These are phyloP conservation scores for Trachymyrmex cornetzi DNA, from an alignment of 1,140 invertebrate species.

Conservation along the genomic window DNA sequence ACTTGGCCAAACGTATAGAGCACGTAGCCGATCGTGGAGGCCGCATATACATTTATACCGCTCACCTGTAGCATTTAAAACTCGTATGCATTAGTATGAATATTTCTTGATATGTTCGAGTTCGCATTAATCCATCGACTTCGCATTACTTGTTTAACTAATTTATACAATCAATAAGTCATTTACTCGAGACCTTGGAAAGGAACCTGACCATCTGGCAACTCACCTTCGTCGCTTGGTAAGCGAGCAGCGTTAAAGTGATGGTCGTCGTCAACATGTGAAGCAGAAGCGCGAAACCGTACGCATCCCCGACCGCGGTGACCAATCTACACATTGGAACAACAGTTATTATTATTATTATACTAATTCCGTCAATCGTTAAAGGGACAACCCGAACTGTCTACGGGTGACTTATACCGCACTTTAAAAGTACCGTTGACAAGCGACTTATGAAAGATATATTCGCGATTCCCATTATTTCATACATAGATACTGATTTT, in stretches of 20 bases:
- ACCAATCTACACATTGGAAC: conserved; percentile 88
- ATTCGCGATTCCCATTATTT: neutral
- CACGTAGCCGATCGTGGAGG: conserved; percentile 92
- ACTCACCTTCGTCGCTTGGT: conserved; percentile 93
- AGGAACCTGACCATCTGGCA: neutral
- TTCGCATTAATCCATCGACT: conserved; percentile 12
- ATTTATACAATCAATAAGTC: conserved; percentile 45
- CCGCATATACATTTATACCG: conserved; percentile 91
- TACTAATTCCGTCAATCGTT: neutral
- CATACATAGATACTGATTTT: conserved; percentile 37
- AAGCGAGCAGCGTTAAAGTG: conserved; percentile 92
- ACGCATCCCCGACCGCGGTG: conserved; percentile 92
- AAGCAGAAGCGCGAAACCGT: conserved; percentile 92
- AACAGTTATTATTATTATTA: neutral
- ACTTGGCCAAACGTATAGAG: conserved; percentile 93
- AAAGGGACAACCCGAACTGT: neutral
- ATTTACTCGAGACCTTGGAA: conserved; percentile 47
- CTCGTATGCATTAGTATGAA: conserved; percentile 41
- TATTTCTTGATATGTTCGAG: conserved; percentile 15
- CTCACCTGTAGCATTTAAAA: conserved; percentile 88
- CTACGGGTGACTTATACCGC: neutral
- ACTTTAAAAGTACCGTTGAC: neutral
- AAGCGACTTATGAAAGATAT: conserved; percentile 4
- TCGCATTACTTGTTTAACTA: conserved; percentile 30
- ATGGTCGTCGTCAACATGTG: conserved; percentile 95